Evolutionary conservation across 2,113 vertebrate genomes (phyloP).

Genomic region (Anseranas semipalmata): DNA sequence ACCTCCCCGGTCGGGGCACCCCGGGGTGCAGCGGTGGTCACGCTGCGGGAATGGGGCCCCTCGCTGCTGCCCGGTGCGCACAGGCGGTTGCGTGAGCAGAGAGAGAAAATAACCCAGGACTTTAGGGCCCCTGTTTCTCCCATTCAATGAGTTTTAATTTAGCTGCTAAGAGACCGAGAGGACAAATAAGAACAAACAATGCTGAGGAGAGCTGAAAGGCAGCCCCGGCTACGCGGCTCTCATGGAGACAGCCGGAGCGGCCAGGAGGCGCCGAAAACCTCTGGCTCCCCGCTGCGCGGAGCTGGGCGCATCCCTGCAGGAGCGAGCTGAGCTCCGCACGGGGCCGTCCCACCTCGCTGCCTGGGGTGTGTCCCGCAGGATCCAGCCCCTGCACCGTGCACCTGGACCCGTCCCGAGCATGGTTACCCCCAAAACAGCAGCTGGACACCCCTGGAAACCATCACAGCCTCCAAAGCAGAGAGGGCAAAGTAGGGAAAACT

Average conservation of each 20-base stretch:
- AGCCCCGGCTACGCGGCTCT: not conserved
- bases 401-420: not conserved
- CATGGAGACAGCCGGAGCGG: not conserved
- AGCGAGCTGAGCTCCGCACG: not conserved
- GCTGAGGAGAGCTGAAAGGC: not conserved
- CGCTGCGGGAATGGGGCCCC: not conserved
- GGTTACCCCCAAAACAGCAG: not conserved
- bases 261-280: not conserved
- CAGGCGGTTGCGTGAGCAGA: not conserved
- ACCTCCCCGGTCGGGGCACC: not conserved
- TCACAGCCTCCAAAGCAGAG: too few relatives aligned
- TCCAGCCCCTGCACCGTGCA: rapidly evolving
- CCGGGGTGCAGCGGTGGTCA: not conserved
- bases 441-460: not conserved
- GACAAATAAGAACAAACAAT: conserved; percentile 68
- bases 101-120: not conserved
- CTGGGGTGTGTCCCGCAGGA: not conserved
- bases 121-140: not conserved
- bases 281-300: not conserved
- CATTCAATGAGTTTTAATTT: not conserved
- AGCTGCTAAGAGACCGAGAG: conserved; percentile 67
- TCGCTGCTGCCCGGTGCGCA: rapidly evolving
- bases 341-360: not conserved
- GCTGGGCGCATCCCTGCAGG: not conserved
- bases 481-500: not conserved